Conservation (phyloP, 1,140 invertebrate genomes). For the Agrypnia vestita region DNA sequence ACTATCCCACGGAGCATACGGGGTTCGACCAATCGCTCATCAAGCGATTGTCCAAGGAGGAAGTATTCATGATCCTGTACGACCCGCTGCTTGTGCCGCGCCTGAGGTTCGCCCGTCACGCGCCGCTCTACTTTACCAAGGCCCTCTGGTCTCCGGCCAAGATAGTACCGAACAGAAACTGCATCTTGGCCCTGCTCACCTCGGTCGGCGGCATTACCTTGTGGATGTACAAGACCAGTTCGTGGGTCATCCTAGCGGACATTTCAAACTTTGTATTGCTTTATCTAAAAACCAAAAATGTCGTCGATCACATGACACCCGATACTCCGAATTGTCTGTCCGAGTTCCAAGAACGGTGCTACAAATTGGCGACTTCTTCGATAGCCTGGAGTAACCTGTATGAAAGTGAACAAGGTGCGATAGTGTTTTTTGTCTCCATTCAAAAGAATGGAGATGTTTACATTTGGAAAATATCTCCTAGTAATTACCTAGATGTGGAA, state of each 20-base stretch:
- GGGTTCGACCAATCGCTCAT: slow-evolving; percentile 6
- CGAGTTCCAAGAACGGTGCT: slow-evolving; percentile 17
- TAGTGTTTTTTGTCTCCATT: slow-evolving; percentile 35
- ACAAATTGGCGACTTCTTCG: slow-evolving; percentile 31
- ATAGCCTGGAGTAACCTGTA: slow-evolving; percentile 44
- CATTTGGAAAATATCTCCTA: slow-evolving; percentile 37
- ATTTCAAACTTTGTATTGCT: slow-evolving; percentile 35
- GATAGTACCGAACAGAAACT: slow-evolving; percentile 1
- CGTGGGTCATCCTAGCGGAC: slow-evolving; percentile 32
- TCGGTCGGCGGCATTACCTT: slow-evolving; percentile 36
- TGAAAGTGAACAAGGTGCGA: no score
- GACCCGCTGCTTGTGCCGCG: slow-evolving; percentile 39
- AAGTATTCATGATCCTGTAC: slow-evolving; percentile 18
- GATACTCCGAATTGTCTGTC: neutral
- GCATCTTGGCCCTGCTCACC: slow-evolving; percentile 36
- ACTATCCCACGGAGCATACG: slow-evolving; percentile 46
- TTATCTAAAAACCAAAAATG: neutral
- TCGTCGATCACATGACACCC: neutral
- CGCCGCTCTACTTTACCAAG: slow-evolving; percentile 21
- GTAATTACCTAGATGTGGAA: neutral
- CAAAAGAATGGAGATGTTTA: slow-evolving; percentile 44
- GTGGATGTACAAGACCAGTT: slow-evolving; percentile 28
- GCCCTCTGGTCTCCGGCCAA: slow-evolving; percentile 35
- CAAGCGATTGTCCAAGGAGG: slow-evolving; percentile 12
- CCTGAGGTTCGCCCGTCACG: neutral